These are phyloP conservation scores for Amphiura filiformis DNA, from an alignment of 35 echinoderm and acorn worm species.

Conservation along the genomic window DNA sequence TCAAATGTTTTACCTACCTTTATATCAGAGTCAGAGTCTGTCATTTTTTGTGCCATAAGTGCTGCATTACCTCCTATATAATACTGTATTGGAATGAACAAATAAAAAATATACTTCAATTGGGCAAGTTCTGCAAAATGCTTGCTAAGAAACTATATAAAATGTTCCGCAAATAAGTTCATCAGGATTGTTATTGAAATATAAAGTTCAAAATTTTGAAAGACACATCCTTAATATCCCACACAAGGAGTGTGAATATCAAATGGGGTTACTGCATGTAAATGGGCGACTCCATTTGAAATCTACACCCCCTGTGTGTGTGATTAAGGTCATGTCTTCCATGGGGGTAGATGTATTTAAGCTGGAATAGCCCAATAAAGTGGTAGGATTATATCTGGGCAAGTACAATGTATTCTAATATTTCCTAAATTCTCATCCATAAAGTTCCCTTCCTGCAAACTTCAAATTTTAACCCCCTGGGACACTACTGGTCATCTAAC, in stretches of 20 bases:
- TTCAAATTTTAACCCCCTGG: background rate
- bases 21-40: conserved; percentile 44
- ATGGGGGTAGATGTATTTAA: background rate
- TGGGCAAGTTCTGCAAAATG: background rate
- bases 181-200: background rate
- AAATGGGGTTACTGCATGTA: too few species aligned
- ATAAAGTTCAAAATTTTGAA: background rate
- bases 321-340: too few species aligned
- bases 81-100: conserved; percentile 74
- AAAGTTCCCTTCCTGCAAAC: background rate
- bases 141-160: background rate
- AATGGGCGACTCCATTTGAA: too few species aligned
- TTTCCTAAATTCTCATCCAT: background rate
- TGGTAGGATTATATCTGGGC: too few species aligned
- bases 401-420: too few species aligned
- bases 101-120: background rate
- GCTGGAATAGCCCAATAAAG: too few species aligned
- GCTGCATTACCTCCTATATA: conserved; percentile 94
- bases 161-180: background rate
- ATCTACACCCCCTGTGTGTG: too few species aligned
- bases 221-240: too few species aligned
- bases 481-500: background rate
- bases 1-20: conserved; percentile 42
- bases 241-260: too few species aligned
- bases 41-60: conserved; percentile 74